These are phyloP conservation scores for Protonibea diacanthus DNA, from an alignment of 2,797 vertebrate species.

Conservation along the genomic window DNA sequence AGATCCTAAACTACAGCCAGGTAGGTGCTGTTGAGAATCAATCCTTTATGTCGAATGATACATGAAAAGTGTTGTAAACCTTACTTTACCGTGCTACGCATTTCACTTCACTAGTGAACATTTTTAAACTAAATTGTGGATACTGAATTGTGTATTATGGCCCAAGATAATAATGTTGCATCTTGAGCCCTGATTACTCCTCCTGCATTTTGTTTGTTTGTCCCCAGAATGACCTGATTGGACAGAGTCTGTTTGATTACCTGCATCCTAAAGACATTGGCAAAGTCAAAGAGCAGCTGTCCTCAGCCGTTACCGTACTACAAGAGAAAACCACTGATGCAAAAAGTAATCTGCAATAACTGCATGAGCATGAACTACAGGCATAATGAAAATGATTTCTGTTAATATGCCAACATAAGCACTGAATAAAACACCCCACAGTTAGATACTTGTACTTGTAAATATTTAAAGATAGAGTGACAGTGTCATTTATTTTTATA, in stretches of 20 bases:
- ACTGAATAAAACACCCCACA: background rate
- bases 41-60: background rate
- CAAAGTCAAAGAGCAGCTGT: slow-evolving; percentile 95
- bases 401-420: background rate
- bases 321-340: background rate
- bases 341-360: slow-evolving; percentile 6
- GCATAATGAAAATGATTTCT: background rate
- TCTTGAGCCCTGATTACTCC: background rate
- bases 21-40: slow-evolving; percentile 72
- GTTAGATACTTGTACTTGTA: background rate
- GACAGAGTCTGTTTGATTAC: slow-evolving; percentile 94
- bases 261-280: slow-evolving; percentile 94
- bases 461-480: too few relatives aligned
- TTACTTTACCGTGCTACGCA: background rate
- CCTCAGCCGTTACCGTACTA: slow-evolving; percentile 68
- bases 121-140: background rate
- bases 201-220: background rate
- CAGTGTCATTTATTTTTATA: too few relatives aligned
- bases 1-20: slow-evolving; percentile 94
- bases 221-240: slow-evolving; percentile 91
- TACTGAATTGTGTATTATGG: background rate
- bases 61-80: background rate
- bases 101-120: background rate
- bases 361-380: background rate
- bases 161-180: background rate